A percentile compares a stretch with the other conserved stretches of the same genome.
phyloP scores from a whole-genome alignment of 2,888 invertebrate genomes.

The Lasioglossum villosulum region DNA sequence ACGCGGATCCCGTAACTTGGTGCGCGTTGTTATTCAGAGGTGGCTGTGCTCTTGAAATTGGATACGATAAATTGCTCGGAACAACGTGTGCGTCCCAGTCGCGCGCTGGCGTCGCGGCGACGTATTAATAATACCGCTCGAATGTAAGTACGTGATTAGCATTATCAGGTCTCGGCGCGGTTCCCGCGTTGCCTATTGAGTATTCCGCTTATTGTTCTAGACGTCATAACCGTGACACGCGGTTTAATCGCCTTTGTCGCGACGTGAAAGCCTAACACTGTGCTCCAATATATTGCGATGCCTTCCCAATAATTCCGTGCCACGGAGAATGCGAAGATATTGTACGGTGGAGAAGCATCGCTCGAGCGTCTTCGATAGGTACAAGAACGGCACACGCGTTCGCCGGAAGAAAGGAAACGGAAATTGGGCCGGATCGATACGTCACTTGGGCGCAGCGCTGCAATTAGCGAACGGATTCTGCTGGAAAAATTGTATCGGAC shows the following conservation, averaged over 20 bases:
- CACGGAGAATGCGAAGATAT: constrained; percentile 52
- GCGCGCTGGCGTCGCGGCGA: constrained; percentile 6
- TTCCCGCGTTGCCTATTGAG: constrained; percentile 37
- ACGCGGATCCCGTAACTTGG: neutral
- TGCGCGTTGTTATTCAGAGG: constrained; percentile 22
- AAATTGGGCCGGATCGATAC: constrained; percentile 58
- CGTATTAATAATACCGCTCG: constrained; percentile 57
- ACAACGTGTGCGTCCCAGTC: constrained; percentile 23
- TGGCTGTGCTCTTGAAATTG: constrained; percentile 33
- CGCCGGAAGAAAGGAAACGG: constrained; percentile 45
- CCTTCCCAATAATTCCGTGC: constrained; percentile 66
- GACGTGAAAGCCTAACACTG: constrained; percentile 57
- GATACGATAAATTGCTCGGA: constrained; percentile 43
- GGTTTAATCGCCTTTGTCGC: constrained; percentile 69
- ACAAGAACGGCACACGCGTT: constrained; percentile 36
- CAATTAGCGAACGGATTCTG: constrained; percentile 24
- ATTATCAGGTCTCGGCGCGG: constrained; percentile 34
- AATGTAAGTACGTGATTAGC: constrained; percentile 59
- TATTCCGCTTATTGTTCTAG: constrained; percentile 59
- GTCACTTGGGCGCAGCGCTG: constrained; percentile 5
- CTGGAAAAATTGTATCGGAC: neutral
- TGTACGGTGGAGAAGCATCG: constrained; percentile 26
- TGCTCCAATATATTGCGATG: constrained; percentile 61
- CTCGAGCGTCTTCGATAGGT: constrained; percentile 58
- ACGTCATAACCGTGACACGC: constrained; percentile 54